A percentile compares a stretch with the other conserved stretches of the same genome.
These are phyloP conservation scores for Drosophila mauritiana DNA, from an alignment of 1,140 invertebrate species.

Conservation along the genomic window DNA sequence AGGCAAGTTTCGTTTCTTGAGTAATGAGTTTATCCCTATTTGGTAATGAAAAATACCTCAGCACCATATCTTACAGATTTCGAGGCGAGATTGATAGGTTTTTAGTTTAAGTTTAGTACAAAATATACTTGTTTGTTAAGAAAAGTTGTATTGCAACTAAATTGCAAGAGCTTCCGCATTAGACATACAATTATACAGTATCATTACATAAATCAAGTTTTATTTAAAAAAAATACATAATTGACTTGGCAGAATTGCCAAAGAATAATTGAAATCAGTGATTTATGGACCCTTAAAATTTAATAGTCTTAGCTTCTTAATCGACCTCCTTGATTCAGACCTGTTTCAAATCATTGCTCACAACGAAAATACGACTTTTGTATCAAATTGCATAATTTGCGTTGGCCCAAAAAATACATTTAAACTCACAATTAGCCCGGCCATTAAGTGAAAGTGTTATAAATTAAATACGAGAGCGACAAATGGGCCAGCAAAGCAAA, in stretches of 20 bases:
- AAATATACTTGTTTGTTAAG: too few species aligned
- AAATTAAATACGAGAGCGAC: slow-evolving; percentile 54
- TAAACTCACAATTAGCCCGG: slow-evolving; percentile 61
- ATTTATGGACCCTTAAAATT: not conserved
- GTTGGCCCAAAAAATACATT: slow-evolving; percentile 36
- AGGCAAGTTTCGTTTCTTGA: slow-evolving; percentile 24
- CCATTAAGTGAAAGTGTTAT: slow-evolving; percentile 80
- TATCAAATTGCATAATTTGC: slow-evolving; percentile 53
- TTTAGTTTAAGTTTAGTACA: not conserved
- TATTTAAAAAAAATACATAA: not conserved
- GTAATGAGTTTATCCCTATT: slow-evolving; percentile 48
- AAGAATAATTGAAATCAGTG: too few species aligned
- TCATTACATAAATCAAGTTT: too few species aligned
- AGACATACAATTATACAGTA: too few species aligned
- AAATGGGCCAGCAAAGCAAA: slow-evolving; percentile 14
- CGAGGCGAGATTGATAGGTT: slow-evolving; percentile 1
- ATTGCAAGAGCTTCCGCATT: too few species aligned
- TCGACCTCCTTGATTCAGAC: slow-evolving; percentile 6
- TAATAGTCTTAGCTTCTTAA: not conserved
- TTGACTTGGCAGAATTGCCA: too few species aligned
- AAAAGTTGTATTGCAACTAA: too few species aligned
- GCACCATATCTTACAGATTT: too few species aligned
- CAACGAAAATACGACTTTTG: slow-evolving; percentile 2
- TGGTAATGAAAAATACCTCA: not conserved
- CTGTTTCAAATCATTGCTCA: slow-evolving; percentile 5